Base-by-base conservation (phyloP, 2,888 invertebrate genomes). In the Oscheius sp. region DNA sequence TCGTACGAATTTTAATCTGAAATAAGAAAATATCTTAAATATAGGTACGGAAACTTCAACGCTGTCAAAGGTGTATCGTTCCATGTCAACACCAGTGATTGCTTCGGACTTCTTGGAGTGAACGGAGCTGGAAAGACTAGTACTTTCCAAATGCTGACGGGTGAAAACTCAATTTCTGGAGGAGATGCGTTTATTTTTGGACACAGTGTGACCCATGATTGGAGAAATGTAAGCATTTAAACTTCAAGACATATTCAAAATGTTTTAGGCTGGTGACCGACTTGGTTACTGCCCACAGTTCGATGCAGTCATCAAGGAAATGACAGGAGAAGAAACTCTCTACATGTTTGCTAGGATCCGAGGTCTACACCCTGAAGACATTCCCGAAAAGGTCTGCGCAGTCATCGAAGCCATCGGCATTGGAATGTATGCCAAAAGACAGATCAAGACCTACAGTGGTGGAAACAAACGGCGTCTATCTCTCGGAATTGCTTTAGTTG, bases 241-340 rank as follows among this genome's bases (percentile, higher is more conserved):
- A n/a, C 10, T 32, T 32, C 10, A 33, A 35, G 11, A 63, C 10
- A 21, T 21, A 21, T 29, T 55, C 42, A 32, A 53, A 51, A n/a
- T 35, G 9, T 35, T 72, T 33, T 58, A 78, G 74, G 82, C 84
- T 32, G 83, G 83, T 35, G 78, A 76, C 32, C 75, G 76, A 50
- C 84, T 91, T 90, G 93, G 93, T 0, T 94, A 94, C 88, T 94
- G 94, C 86, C 94, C 94, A 4, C 94, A 94, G 89, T 94, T 93
- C 87, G 93, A 93, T 89, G 94, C 93, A 0, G 88, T 93, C 35
- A 91, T 93, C 77, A 92, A 92, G 74, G 93, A 93, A 89, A 90
- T 94, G 86, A 93, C 93, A 0, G 94, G 93, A 0, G 92, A 93
- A 59, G 93, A 94, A 89, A 93, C 92, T 1, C 89, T 94, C 35